Conservation (phyloP, 2,797 vertebrate species). For the Hafferia zeledoni region DNA sequence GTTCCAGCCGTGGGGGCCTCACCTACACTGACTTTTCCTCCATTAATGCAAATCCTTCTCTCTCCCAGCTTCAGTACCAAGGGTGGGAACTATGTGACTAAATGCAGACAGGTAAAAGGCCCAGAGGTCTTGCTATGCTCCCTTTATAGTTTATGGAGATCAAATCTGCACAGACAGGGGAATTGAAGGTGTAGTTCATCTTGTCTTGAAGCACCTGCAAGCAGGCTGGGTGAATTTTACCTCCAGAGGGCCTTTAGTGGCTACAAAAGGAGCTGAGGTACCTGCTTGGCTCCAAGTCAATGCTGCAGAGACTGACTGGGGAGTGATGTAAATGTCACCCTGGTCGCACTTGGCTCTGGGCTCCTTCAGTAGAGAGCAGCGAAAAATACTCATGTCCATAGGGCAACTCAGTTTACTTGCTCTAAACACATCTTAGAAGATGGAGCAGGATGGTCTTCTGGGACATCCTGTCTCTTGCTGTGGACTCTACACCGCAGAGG, state of each 20-base stretch:
- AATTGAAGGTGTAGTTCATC: neutral
- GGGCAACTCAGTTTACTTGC: neutral
- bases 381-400: neutral
- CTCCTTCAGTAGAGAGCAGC: neutral
- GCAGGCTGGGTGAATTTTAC: neutral
- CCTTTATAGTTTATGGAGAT: neutral
- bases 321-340: neutral
- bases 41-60: neutral
- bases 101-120: neutral
- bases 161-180: neutral
- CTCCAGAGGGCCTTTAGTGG: constrained; percentile 32
- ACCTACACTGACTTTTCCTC: neutral
- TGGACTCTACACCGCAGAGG: neutral
- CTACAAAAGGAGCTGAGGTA: neutral
- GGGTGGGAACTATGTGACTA: neutral
- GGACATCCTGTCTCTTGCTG: neutral
- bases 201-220: neutral
- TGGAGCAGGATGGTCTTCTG: neutral
- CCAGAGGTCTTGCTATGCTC: neutral
- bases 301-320: neutral
- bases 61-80: neutral
- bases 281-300: neutral
- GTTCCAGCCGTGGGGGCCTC: neutral
- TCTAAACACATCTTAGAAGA: rapidly evolving
- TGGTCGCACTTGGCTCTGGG: neutral